Evolutionary conservation across 1,140 invertebrate genomes (phyloP).

Genomic region (Meloidogyne hapla): DNA sequence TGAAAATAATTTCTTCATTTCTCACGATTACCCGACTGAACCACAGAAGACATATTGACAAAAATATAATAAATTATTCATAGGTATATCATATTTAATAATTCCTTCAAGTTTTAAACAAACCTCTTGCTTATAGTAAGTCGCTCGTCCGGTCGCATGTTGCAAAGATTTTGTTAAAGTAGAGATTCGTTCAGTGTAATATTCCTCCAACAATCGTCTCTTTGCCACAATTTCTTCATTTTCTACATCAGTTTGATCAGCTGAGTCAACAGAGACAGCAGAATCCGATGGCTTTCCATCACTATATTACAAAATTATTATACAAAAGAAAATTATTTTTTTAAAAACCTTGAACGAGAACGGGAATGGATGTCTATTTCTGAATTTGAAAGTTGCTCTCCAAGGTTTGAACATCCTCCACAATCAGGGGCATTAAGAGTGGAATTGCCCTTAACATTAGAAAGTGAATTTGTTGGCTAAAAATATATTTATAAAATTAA

Average conservation of each 20-base stretch:
- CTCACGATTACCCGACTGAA: conserved; percentile 2
- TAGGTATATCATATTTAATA: no score
- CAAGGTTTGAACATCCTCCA: not conserved
- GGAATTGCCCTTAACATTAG: not conserved
- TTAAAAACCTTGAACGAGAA: conserved; percentile 9
- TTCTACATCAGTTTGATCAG: not conserved
- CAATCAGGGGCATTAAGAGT: not conserved
- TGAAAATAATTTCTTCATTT: not conserved
- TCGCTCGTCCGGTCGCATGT: conserved; percentile 44
- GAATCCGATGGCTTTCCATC: conserved; percentile 17
- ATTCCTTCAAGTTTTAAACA: no score
- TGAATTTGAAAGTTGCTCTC: not conserved
- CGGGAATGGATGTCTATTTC: not conserved
- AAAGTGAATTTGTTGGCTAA: not conserved
- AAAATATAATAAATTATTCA: not conserved
- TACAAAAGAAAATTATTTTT: conserved; percentile 3
- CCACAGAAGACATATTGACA: not conserved
- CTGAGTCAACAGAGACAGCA: conserved; percentile 6
- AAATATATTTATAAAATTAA: not conserved
- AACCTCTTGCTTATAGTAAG: conserved; percentile 51
- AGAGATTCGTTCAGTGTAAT: conserved; percentile 42
- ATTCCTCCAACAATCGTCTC: conserved; percentile 31
- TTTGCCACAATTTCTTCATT: conserved; percentile 15
- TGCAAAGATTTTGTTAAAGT: conserved; percentile 33
- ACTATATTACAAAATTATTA: not conserved